Percentiles rank a stretch among this genome's conserved stretches.
phyloP scores from a whole-genome alignment of 2,113 vertebrate species.

The Chaetodon trifascialis region DNA sequence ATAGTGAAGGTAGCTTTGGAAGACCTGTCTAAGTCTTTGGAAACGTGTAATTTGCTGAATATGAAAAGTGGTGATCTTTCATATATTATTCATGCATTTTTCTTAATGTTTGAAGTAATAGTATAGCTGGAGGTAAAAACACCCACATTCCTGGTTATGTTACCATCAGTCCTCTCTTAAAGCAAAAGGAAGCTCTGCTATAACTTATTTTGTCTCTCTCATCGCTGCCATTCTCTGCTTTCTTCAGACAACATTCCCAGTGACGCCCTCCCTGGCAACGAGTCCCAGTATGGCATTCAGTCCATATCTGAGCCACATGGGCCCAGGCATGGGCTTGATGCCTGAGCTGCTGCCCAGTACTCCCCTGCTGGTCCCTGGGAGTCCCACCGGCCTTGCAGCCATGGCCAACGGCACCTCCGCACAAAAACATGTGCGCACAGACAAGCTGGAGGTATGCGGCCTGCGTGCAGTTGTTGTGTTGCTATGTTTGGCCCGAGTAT shows the following conservation, averaged over 20 bases:
- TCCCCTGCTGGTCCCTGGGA: constrained; percentile 93
- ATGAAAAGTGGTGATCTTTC: too few species aligned
- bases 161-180: constrained; percentile 10
- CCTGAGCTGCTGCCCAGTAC: constrained; percentile 94
- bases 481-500: constrained; percentile 52
- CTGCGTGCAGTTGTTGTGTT: constrained; percentile 39
- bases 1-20: too few species aligned
- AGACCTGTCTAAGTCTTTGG: too few species aligned
- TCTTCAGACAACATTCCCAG: constrained; percentile 90
- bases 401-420: constrained; percentile 88
- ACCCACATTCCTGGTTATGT: background rate
- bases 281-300: constrained; percentile 94
- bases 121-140: background rate
- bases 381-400: constrained; percentile 87
- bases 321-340: constrained; percentile 93
- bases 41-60: too few species aligned
- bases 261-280: constrained; percentile 90
- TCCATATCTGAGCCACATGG: constrained; percentile 94
- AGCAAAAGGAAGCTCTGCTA: constrained; percentile 1
- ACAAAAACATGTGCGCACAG: constrained; percentile 94
- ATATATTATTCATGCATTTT: background rate
- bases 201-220: constrained; percentile 30
- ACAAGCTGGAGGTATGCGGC: constrained; percentile 95
- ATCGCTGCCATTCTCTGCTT: constrained; percentile 12
- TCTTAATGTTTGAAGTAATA: background rate